Percentiles rank a stretch among this genome's conserved stretches.
Conservation (phyloP, 2,113 vertebrate species). For the Reinhardtius hippoglossoides region DNA sequence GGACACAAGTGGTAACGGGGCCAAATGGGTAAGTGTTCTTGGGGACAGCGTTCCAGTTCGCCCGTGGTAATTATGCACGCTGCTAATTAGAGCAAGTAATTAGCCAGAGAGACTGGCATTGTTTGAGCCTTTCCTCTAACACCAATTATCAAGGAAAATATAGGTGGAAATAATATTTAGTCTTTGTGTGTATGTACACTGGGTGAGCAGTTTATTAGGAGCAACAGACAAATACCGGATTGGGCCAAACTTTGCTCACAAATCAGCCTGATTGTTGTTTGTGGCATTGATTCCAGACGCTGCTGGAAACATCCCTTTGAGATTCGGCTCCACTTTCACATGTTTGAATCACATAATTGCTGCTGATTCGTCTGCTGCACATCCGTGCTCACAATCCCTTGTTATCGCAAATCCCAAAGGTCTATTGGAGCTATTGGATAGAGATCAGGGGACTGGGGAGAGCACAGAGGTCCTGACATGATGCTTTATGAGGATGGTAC, state of each 20-base stretch:
- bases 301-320: no score
- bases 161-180: background rate
- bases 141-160: constrained; percentile 1
- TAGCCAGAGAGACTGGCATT: constrained; percentile 10
- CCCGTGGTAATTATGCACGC: constrained; percentile 41
- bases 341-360: no score
- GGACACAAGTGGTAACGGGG: constrained; percentile 23
- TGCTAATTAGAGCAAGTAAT: constrained; percentile 51
- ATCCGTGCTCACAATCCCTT: no score
- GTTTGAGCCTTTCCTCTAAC: constrained; percentile 25
- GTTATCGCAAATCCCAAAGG: no score
- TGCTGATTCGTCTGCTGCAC: no score
- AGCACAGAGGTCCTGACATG: background rate
- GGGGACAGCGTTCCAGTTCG: background rate
- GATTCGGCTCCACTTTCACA: no score
- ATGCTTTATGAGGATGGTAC: background rate
- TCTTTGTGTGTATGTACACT: background rate
- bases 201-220: background rate
- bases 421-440: no score
- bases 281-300: no score
- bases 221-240: background rate
- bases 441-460: background rate
- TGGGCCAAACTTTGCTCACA: no score
- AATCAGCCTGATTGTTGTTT: no score
- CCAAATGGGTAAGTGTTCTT: constrained; percentile 25